phyloP scores from a whole-genome alignment of 2,888 invertebrate genomes.

The Lochmaea crataegi region DNA sequence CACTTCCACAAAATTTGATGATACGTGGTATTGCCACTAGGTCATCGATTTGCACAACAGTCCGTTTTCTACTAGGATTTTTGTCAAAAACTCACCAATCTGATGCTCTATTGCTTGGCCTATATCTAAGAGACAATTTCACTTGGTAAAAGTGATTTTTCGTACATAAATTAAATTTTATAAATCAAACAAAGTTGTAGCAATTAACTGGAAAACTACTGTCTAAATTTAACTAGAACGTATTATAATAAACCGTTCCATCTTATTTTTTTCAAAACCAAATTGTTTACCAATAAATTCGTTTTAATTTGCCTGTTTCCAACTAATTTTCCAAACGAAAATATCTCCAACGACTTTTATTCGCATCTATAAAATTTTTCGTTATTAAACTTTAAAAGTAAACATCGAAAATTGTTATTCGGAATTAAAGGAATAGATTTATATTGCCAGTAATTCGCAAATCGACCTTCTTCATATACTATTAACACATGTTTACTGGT shows the following conservation, averaged over 20 bases:
- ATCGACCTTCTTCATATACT: background rate
- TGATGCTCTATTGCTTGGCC: too few species aligned
- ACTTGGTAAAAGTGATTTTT: too few species aligned
- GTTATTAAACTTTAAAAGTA: background rate
- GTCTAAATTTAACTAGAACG: too few species aligned
- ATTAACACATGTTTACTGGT: background rate
- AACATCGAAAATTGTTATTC: background rate
- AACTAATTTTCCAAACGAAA: background rate
- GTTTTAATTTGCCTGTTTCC: background rate
- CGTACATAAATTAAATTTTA: too few species aligned
- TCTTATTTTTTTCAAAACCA: background rate
- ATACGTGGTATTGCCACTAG: too few species aligned
- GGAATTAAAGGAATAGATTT: background rate
- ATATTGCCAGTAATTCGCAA: background rate
- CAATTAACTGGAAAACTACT: too few species aligned
- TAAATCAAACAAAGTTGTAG: too few species aligned
- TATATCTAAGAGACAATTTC: too few species aligned
- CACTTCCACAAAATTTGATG: too few species aligned
- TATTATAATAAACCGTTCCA: background rate
- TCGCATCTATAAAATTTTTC: background rate
- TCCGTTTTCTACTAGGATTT: too few species aligned
- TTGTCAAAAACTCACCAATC: too few species aligned
- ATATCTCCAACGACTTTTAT: background rate
- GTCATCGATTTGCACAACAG: too few species aligned
- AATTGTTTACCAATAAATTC: background rate